Evolutionary conservation across 2,797 vertebrate genomes (phyloP), one percentile per base, ranked within the genome.

Genomic region (Rhinatrema bivittatum): DNA sequence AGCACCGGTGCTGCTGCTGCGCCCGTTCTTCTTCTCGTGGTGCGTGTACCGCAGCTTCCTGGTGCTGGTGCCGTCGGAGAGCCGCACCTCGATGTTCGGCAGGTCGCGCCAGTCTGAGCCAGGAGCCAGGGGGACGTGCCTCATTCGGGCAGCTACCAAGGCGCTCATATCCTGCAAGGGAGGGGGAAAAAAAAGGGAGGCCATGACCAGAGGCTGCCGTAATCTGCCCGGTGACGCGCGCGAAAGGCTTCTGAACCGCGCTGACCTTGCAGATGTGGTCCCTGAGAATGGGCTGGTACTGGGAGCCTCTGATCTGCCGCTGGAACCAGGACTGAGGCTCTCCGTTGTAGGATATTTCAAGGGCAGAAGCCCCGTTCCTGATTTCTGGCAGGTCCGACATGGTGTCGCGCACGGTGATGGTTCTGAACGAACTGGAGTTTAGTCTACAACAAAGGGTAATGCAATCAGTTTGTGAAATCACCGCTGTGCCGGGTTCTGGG

Each of bases 291-390:
- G 94, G 94, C 58, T 99, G 95, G 50, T 99, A 97, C 57, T 97
- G 93, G 0, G 91, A 85, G 20, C 94, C 94, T 25, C 95, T 76
- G 48, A 96, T 94, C 48, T 97, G 93, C 38, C 95, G 82, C 82
- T 99, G 95, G 77, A 99, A 97, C 95, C 95, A 98, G n/a, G 95
- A 99, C 78, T 95, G 94, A 1, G 95, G 94, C 39, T 98, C 94
- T 1, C 94, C 93, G 0, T 97, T 97, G 70, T 99, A 99, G 11
- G 91, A 90, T 40, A 99, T 99, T 74, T 99, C 95, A 36, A 93
- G 48, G 0, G 82, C 80, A 0, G 91, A 52, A 0, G 94, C 93
- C 1, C 94, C 95, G 0, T 98, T 99, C 2, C 91, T 86, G 56
- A 99, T 82, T 72, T 99, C 95, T 0, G 95, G 95, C 46, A 99